phyloP scores from a whole-genome alignment of 2,888 invertebrate genomes.

The Calameuta filiformis region DNA sequence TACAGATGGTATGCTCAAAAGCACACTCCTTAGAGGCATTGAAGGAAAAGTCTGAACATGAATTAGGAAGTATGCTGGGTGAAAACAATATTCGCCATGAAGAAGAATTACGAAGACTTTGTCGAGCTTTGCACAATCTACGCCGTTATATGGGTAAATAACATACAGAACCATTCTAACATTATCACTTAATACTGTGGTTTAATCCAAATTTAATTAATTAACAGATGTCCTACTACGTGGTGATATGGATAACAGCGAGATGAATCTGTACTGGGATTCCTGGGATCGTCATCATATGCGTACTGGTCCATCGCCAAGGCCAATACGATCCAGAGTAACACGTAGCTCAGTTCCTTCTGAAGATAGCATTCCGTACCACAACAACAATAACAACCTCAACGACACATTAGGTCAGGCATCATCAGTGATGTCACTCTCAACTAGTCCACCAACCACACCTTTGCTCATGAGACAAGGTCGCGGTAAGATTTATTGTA shows the following conservation, averaged over 20 bases:
- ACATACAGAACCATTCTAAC: not conserved
- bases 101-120: constrained; percentile 85
- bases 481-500: constrained; percentile 35
- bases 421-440: constrained; percentile 68
- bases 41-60: constrained; percentile 86
- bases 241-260: constrained; percentile 70
- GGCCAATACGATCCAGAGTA: constrained; percentile 67
- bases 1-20: constrained; percentile 77
- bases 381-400: constrained; percentile 59
- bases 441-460: constrained; percentile 66
- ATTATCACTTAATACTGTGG: constrained; percentile 5
- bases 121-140: constrained; percentile 86
- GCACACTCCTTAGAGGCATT: constrained; percentile 82
- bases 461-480: constrained; percentile 51
- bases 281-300: constrained; percentile 85
- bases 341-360: constrained; percentile 72
- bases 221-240: constrained; percentile 71
- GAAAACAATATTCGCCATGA: constrained; percentile 75
- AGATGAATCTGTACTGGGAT: constrained; percentile 89
- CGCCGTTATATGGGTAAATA: constrained; percentile 82
- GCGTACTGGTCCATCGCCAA: constrained; percentile 68
- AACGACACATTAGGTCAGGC: constrained; percentile 61
- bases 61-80: constrained; percentile 78
- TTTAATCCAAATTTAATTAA: not conserved
- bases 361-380: constrained; percentile 69